Evolutionary conservation across 2,113 vertebrate species (phyloP).

Genomic region (Apodemus sylvaticus): DNA sequence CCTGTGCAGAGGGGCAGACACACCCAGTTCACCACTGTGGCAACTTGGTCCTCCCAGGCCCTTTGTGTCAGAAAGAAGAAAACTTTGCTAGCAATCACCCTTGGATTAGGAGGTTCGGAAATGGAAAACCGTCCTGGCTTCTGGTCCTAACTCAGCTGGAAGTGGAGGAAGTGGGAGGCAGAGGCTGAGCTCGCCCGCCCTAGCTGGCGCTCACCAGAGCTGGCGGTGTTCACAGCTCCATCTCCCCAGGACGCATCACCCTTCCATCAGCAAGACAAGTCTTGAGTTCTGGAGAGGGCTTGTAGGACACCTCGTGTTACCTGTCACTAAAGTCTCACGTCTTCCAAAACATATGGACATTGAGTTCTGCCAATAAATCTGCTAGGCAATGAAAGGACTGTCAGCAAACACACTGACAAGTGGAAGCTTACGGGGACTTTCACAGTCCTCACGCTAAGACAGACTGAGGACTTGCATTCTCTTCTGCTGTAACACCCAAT

Average conservation of each 20-base stretch:
- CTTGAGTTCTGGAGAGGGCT: constrained; percentile 2
- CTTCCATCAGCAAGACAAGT: not conserved
- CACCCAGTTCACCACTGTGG: not conserved
- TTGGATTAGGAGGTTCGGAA: constrained; percentile 14
- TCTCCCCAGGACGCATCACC: rapidly evolving
- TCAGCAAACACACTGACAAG: constrained; percentile 1
- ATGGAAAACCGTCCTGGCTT: not conserved
- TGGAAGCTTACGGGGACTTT: constrained; percentile 45
- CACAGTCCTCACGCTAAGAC: constrained; percentile 49
- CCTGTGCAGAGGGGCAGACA: not conserved
- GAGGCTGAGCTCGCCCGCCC: not conserved
- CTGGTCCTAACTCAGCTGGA: not conserved
- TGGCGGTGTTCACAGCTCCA: rapidly evolving
- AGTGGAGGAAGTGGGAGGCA: not conserved
- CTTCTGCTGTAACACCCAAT: constrained; percentile 62
- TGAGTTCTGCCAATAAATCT: constrained; percentile 55
- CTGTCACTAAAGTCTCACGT: constrained; percentile 52
- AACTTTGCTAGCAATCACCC: not conserved
- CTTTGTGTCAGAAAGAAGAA: not conserved
- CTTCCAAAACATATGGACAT: constrained; percentile 57
- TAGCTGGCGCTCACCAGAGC: not conserved
- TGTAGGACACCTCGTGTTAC: constrained; percentile 40
- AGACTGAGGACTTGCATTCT: constrained; percentile 53
- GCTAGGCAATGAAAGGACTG: constrained; percentile 16
- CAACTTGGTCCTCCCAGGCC: not conserved